These are phyloP conservation scores for Phocides pigmalion DNA, from an alignment of 1,140 invertebrate genomes.

Conservation along the genomic window DNA sequence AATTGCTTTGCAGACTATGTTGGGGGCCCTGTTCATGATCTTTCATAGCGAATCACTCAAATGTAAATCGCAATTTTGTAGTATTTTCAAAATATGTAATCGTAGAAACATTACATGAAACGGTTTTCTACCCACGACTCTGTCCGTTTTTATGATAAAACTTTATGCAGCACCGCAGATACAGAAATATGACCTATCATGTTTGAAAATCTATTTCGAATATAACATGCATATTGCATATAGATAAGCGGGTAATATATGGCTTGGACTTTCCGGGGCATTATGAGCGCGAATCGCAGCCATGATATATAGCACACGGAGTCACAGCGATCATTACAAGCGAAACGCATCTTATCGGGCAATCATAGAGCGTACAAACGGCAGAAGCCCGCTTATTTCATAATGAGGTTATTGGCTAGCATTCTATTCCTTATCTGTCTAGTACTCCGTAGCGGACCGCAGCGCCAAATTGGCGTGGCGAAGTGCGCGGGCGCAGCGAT, in stretches of 20 bases:
- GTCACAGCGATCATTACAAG: constrained; percentile 54
- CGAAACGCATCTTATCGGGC: constrained; percentile 60
- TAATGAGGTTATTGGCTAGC: constrained; percentile 83
- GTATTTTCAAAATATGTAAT: no score
- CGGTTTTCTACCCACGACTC: no score
- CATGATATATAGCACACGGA: constrained; percentile 44
- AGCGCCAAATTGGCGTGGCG: constrained; percentile 81
- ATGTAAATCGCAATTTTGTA: no score
- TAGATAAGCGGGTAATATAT: constrained; percentile 31
- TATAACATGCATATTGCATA: constrained; percentile 32
- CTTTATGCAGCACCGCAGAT: background rate
- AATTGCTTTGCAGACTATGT: no score
- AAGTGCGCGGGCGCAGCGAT: constrained; percentile 69
- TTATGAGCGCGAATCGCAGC: constrained; percentile 25
- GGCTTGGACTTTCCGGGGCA: constrained; percentile 20
- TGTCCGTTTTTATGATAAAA: background rate
- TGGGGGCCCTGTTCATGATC: no score
- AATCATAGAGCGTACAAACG: constrained; percentile 65
- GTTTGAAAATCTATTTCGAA: constrained; percentile 17
- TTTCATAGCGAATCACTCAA: no score
- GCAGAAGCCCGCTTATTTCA: constrained; percentile 73
- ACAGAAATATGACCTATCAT: constrained; percentile 9
- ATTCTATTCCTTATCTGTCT: constrained; percentile 74
- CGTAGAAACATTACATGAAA: no score
- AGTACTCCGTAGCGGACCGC: constrained; percentile 66